Base-by-base conservation (phyloP, 1,140 invertebrate genomes). In the Drosophila ficusphila region DNA sequence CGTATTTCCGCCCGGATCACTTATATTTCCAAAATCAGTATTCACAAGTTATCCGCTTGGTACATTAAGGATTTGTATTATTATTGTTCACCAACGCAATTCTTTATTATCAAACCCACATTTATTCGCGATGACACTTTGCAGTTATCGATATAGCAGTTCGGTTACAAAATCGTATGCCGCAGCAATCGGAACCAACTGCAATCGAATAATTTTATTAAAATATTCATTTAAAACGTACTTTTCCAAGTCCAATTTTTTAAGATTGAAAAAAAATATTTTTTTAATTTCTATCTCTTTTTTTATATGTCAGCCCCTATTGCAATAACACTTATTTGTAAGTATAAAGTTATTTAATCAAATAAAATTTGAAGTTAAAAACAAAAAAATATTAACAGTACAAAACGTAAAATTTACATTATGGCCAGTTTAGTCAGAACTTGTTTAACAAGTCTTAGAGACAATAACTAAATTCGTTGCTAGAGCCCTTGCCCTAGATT, bases 1-100 rank as follows among this genome's bases (percentile, higher is more conserved):
- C 42, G 25, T 27, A 19, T 46, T 9, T 27, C 38, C 42, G 60
- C 27, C 27, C 19, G 39, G 29, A n/a, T 19, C 23, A 19, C 39
- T 19, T n/a, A 41, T 46, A 44, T 19, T 27, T 19, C 3, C 14
- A 12, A 46, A 46, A 61, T 61, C 38, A 46, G 39, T 36, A 44
- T 46, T 60, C 36, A 44, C 60, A 46, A 25, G 16, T 19, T 27
- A 16, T 61, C 39, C 29, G 29, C 42, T 25, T 16, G 39, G 29
- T 61, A 38, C 60, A 64, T 64, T 64, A 27, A 61, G 16, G 39
- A 36, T 61, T 44, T 61, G 38, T 64, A 61, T 64, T 64, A 64
- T 64, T 64, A 58, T 64, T 64, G 53, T 64, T 61, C 60, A 53
- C 49, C 49, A 64, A 64, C 60, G 60, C 54, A 64, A 64, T 64